Conservation (phyloP, 1,140 invertebrate genomes). For the Neuroterus valhalla region DNA sequence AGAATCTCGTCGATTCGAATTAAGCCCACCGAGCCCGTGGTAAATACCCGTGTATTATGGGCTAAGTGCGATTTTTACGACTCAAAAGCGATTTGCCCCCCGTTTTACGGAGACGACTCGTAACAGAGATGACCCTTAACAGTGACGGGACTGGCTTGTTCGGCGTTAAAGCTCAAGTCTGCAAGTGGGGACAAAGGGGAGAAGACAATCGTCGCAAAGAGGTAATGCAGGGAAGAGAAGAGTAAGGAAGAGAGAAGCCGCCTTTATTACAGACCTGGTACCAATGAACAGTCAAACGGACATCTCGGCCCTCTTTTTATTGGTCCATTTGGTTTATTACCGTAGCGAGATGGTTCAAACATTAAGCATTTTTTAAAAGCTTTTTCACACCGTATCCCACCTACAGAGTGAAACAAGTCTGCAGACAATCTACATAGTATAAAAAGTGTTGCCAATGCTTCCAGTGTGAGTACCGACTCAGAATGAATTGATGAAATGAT, state of each 20-base stretch:
- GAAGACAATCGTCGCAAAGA: too few relatives aligned
- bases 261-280: slow-evolving; percentile 61
- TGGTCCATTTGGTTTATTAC: slow-evolving; percentile 59
- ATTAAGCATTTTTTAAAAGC: slow-evolving; percentile 42
- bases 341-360: slow-evolving; percentile 41
- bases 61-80: slow-evolving; percentile 47
- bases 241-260: slow-evolving; percentile 48
- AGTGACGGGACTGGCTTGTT: background rate
- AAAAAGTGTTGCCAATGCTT: too few relatives aligned
- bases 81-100: slow-evolving; percentile 34
- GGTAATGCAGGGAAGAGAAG: slow-evolving; percentile 48
- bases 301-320: slow-evolving; percentile 60
- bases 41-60: slow-evolving; percentile 37
- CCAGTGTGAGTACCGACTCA: too few relatives aligned
- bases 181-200: too few relatives aligned
- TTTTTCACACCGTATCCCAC: slow-evolving; percentile 32
- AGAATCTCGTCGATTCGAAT: slow-evolving; percentile 36
- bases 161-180: slow-evolving; percentile 34
- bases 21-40: slow-evolving; percentile 34
- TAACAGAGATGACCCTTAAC: slow-evolving; percentile 42
- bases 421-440: too few relatives aligned
- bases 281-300: slow-evolving; percentile 64
- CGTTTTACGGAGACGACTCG: slow-evolving; percentile 46
- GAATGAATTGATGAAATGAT: too few relatives aligned
- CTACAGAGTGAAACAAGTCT: background rate